These are phyloP conservation scores for Seriola aureovittata DNA, from an alignment of 2,113 vertebrate genomes.

Conservation along the genomic window DNA sequence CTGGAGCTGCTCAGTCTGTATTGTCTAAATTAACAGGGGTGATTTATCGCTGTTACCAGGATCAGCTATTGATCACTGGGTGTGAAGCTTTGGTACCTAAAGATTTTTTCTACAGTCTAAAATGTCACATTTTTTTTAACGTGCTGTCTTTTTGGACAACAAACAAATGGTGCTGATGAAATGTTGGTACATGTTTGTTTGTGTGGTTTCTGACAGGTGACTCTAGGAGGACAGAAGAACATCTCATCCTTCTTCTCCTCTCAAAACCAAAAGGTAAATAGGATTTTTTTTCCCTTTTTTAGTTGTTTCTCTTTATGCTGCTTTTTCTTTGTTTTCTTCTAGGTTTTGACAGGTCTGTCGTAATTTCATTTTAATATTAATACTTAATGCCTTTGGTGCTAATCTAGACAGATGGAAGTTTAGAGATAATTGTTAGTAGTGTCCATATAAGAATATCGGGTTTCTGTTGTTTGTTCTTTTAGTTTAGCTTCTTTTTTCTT, in stretches of 20 bases:
- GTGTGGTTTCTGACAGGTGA: constrained; percentile 50
- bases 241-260: constrained; percentile 74
- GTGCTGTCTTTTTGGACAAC: neutral
- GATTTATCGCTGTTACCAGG: too few relatives aligned
- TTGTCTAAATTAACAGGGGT: too few relatives aligned
- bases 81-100: too few relatives aligned
- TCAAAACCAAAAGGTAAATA: constrained; percentile 52
- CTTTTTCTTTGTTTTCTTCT: neutral
- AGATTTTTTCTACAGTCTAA: too few relatives aligned
- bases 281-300: neutral
- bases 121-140: neutral
- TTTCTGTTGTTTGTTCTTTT: neutral
- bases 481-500: neutral
- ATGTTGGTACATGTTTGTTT: neutral
- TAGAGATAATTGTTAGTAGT: too few relatives aligned
- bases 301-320: neutral
- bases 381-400: too few relatives aligned
- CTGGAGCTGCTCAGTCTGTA: too few relatives aligned
- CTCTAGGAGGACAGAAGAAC: constrained; percentile 48
- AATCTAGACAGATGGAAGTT: too few relatives aligned
- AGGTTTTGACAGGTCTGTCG: too few relatives aligned
- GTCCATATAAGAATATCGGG: neutral
- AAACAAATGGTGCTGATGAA: neutral
- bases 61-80: too few relatives aligned
- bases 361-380: too few relatives aligned